Evolutionary conservation across 2,797 vertebrate species (phyloP).

Genomic region (Pteropus rufus): DNA sequence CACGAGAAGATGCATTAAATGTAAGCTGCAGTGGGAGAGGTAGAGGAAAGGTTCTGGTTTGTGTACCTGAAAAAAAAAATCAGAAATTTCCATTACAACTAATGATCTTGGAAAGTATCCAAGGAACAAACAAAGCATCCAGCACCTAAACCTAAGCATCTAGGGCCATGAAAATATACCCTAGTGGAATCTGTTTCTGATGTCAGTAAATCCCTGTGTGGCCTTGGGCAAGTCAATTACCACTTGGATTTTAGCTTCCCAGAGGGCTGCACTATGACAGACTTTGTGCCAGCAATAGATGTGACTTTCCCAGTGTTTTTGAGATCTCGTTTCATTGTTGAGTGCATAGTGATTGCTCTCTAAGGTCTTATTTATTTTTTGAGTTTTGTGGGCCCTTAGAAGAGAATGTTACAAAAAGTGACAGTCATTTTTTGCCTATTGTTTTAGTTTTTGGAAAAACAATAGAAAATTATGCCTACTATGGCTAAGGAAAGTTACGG

Average conservation of each 20-base stretch:
- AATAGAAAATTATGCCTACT: not conserved
- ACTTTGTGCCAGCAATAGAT: not conserved
- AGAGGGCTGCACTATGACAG: not conserved
- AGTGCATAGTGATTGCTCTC: not conserved
- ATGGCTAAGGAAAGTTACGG: not conserved
- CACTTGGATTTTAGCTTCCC: constrained; percentile 6
- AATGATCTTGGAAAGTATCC: not conserved
- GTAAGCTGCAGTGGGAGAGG: not conserved
- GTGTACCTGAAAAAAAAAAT: not conserved
- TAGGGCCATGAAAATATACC: not conserved
- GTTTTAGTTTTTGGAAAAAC: not conserved
- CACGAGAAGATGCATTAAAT: not conserved
- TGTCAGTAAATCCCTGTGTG: not conserved
- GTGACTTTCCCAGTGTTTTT: not conserved
- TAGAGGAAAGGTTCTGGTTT: not conserved
- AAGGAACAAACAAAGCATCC: not conserved
- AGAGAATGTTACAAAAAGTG: constrained; percentile 33
- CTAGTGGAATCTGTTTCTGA: not conserved
- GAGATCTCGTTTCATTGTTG: not conserved
- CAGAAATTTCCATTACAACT: not conserved
- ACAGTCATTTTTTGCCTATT: not conserved
- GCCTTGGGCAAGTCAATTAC: not conserved
- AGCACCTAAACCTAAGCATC: not conserved
- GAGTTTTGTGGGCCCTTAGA: not conserved
- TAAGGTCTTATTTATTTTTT: not conserved